Evolutionary conservation across 1,140 invertebrate species (phyloP).

Genomic region (Chironomus tepperi): DNA sequence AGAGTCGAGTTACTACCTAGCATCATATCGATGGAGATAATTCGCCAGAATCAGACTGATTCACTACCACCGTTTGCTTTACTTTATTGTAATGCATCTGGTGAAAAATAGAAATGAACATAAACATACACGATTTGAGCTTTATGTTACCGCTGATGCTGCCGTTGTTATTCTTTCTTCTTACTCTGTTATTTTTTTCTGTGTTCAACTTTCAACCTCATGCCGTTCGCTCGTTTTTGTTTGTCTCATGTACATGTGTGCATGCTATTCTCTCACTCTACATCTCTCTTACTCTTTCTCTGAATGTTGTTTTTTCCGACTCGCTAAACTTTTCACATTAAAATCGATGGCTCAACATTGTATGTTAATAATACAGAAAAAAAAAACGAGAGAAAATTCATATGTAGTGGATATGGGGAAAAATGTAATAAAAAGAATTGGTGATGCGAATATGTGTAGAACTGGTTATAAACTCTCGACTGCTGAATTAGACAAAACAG

Average conservation of each 20-base stretch:
- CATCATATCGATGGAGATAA: no score
- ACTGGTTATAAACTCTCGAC: no score
- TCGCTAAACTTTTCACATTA: constrained; percentile 23
- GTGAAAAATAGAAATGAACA: not conserved
- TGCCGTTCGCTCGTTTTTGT: no score
- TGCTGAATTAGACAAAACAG: not conserved
- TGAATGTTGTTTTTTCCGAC: constrained; percentile 17
- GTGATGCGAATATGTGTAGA: not conserved
- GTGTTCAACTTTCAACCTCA: no score
- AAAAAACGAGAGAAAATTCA: not conserved
- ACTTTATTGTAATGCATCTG: constrained; percentile 6
- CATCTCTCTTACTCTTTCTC: not conserved
- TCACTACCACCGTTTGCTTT: not conserved
- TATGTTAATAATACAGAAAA: constrained; percentile 13
- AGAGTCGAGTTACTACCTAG: no score
- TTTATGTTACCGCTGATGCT: no score
- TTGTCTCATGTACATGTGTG: not conserved
- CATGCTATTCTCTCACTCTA: not conserved
- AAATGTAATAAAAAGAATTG: constrained; percentile 14
- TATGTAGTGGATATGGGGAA: constrained; percentile 6
- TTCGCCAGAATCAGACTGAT: no score
- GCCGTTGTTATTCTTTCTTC: no score
- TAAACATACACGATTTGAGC: not conserved
- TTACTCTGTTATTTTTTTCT: no score
- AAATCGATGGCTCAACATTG: constrained; percentile 21